Percentiles rank a stretch among this genome's conserved stretches.
These are phyloP conservation scores for Drosophila neocordata DNA, from an alignment of 1,140 invertebrate species.

Conservation along the genomic window DNA sequence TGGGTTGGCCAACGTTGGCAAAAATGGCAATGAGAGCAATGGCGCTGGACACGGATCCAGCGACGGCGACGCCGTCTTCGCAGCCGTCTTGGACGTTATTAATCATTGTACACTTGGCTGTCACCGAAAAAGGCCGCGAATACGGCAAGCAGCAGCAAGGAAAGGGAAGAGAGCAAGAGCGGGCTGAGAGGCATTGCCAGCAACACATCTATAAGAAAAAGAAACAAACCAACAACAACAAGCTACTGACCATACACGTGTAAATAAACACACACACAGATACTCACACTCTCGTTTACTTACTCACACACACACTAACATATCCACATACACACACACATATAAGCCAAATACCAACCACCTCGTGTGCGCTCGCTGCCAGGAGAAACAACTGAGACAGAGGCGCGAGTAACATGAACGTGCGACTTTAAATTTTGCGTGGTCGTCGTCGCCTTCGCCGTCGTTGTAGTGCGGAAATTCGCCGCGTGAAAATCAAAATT, in stretches of 20 bases:
- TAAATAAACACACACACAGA: conserved; percentile 55
- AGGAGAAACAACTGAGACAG: conserved; percentile 49
- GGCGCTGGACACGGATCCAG: conserved; percentile 28
- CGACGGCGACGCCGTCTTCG: conserved; percentile 58
- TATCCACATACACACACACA: conserved; percentile 33
- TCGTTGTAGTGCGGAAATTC: conserved; percentile 72
- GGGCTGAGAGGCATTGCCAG: conserved; percentile 22
- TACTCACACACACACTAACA: background rate
- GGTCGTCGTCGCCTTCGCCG: conserved; percentile 28
- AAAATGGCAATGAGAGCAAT: conserved; percentile 20
- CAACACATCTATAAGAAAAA: conserved; percentile 34
- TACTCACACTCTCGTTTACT: conserved; percentile 19
- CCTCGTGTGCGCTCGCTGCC: conserved; percentile 45
- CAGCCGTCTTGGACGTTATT: conserved; percentile 78
- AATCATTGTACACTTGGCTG: conserved; percentile 82
- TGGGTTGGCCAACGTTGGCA: conserved; percentile 52
- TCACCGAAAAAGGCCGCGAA: conserved; percentile 80
- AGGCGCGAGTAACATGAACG: conserved; percentile 54
- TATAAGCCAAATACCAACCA: conserved; percentile 36
- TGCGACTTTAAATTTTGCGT: conserved; percentile 60
- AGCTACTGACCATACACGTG: conserved; percentile 68
- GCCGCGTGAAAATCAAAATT: conserved; percentile 82
- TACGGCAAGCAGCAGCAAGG: conserved; percentile 52
- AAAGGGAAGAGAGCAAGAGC: conserved; percentile 49
- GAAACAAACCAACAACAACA: conserved; percentile 58